Base-by-base conservation (phyloP, 2,797 vertebrate genomes). In the Argya squamiceps region DNA sequence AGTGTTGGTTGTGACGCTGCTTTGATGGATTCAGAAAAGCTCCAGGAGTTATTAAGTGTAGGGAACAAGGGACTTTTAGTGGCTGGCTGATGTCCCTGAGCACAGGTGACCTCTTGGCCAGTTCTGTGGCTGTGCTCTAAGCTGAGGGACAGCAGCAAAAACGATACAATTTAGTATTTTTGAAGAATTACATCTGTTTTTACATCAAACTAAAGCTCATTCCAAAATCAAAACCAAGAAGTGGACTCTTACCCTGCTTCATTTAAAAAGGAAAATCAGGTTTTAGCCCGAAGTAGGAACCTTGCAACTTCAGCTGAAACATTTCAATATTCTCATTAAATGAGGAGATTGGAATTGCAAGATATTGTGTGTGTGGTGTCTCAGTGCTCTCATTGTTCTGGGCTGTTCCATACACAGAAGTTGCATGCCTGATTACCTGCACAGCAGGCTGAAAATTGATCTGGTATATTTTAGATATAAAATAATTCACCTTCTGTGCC, bases 401-500 rank as follows among this genome's bases (percentile, higher is more conserved):
- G 67, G 91, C 77, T 91, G 68, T 92, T 92, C 81, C 65, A 39
- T 46, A 46, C 59, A 6, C 81, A 68, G 30, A 44, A 88, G 55
- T 53, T 88, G 73, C 73, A 93, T 77, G 87, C 87, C 88, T 97
- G 83, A 89, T 95, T 94, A 93, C 92, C 85, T 94, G 86, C 84
- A 94, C 83, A 91, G 93, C 76, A 79, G 91, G 92, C 88, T 96
- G 89, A 92, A 96, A 96, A 92, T 92, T 80, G 85, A 96, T 95
- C 94, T 96, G 94, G 69, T 94, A 2, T 79, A 81, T 96, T 91
- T 89, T 89, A 88, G 88, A 91, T 85, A 71, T 81, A 60, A 87
- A 96, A 89, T 89, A 96, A 92, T 95, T 93, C 88, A 95, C 76
- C 83, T 96, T 89, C 85, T 84, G 62, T 95, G 93, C 83, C 96